Base-by-base conservation (phyloP, 1,140 invertebrate species). In the Lepidurus packardi region DNA sequence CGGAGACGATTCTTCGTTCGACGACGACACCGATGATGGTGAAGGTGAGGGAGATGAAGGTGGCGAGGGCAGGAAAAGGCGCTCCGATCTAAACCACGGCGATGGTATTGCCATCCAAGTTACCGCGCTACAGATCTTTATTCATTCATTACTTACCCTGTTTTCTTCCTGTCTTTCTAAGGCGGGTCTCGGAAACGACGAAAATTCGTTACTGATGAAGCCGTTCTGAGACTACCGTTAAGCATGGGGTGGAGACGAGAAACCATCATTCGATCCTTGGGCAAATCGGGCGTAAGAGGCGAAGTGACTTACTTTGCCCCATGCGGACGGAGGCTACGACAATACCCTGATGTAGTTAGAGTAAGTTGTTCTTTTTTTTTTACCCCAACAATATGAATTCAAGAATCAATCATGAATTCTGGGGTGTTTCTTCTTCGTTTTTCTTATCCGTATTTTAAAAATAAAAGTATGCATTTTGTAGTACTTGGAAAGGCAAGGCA, bases 221-320 rank as follows among this genome's bases (percentile, higher is more conserved):
- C 86, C 25, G 90, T 92, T 79, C 84, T 95, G 73, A 87, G 90
- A 76, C 87, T 93, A 75, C 93, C 93, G 1, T 83, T 96, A 16
- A 90, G 91, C 77, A 87, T 90, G 85, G 94, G 95, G 24, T 98
- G 95, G 95, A 92, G 92, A 82, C 86, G 96, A 53, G 92, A 96
- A 83, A 98, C 95, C 0, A 88, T 94, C 73, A 96, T 97, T 79
- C 90, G 91, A 81, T 92, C 93, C 45, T 87, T 96, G 8, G 92
- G 91, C 4, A 92, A 93, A 83, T 92, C 88, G 24, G 90, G 90
- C 74, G 91, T 94, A 77, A 91, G 92, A 82, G 93, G 93, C 43
- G 93, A 94, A 83, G 94, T 97, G n/a, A 89, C 90, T 42, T 98
- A 98, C 84, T 91, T 91, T 81, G 92, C 94, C 42, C 95, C 95